These are phyloP conservation scores for Apamea sordens DNA, from an alignment of 2,888 invertebrate genomes.

Conservation along the genomic window DNA sequence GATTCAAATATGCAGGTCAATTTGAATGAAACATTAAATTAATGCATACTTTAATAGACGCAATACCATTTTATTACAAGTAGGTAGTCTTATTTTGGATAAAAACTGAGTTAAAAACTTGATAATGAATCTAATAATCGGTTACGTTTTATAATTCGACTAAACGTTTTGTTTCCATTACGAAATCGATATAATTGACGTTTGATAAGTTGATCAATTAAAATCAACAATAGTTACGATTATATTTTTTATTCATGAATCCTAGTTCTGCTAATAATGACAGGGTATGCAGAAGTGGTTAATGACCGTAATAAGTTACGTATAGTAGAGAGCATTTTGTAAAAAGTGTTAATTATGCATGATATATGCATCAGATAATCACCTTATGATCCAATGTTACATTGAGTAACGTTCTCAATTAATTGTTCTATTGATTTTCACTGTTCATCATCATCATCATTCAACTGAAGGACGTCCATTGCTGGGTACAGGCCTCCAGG, in stretches of 20 bases:
- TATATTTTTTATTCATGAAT: conserved; percentile 18
- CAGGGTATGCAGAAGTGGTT: conserved; percentile 8
- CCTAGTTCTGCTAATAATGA: conserved; percentile 24
- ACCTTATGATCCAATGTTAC: conserved; percentile 22
- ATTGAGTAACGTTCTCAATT: conserved; percentile 6
- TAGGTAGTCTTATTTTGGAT: too few species aligned
- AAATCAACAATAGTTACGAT: conserved; percentile 14
- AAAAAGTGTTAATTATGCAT: conserved; percentile 11
- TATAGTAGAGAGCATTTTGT: neutral
- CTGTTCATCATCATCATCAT: neutral
- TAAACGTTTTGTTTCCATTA: conserved; percentile 42
- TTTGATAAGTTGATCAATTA: conserved; percentile 37
- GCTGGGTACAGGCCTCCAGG: too few species aligned
- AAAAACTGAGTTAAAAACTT: neutral
- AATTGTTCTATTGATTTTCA: neutral
- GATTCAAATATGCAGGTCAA: neutral
- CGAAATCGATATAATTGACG: conserved; percentile 38
- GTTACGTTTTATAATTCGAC: conserved; percentile 32
- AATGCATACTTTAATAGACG: too few species aligned
- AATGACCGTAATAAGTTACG: conserved; percentile 33
- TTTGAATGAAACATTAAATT: neutral
- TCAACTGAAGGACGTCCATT: neutral
- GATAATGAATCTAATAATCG: neutral
- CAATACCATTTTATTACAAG: neutral
- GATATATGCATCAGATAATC: conserved; percentile 21